Conservation (phyloP, 2,113 vertebrate species). For the Nibea albiflora region DNA sequence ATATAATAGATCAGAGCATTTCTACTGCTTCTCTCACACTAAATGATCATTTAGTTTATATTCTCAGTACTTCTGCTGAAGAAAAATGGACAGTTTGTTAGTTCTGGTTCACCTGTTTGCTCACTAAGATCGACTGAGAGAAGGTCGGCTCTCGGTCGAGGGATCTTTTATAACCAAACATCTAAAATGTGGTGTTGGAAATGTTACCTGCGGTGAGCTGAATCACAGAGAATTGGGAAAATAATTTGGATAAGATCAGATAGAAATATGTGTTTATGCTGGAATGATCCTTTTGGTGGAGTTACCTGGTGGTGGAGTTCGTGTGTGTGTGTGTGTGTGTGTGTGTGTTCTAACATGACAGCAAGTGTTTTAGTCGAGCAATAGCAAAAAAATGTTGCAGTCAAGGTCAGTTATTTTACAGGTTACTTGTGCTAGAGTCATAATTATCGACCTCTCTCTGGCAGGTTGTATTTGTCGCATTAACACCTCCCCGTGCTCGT, state of each 20-base stretch:
- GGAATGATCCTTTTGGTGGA: neutral
- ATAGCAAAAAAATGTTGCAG: no score
- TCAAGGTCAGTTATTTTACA: no score
- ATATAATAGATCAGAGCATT: neutral
- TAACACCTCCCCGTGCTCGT: conserved; percentile 27
- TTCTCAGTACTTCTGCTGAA: neutral
- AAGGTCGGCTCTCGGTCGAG: neutral
- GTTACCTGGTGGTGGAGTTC: no score
- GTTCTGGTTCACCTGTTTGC: neutral
- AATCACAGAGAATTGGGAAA: neutral
- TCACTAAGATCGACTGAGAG: neutral
- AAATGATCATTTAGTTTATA: neutral
- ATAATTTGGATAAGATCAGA: neutral
- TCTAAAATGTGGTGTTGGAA: no score
- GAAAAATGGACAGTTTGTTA: neutral
- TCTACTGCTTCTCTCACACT: neutral
- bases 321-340: neutral
- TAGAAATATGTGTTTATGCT: neutral
- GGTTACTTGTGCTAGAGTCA: neutral
- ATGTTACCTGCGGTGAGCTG: neutral
- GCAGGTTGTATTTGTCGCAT: conserved; percentile 19
- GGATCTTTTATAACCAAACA: no score
- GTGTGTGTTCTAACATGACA: neutral
- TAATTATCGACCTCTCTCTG: neutral
- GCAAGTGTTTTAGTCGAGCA: neutral